Percentiles rank a stretch among this genome's conserved stretches.
These are phyloP conservation scores for Phyllotis vaccarum DNA, from an alignment of 2,797 vertebrate genomes.

Conservation along the genomic window DNA sequence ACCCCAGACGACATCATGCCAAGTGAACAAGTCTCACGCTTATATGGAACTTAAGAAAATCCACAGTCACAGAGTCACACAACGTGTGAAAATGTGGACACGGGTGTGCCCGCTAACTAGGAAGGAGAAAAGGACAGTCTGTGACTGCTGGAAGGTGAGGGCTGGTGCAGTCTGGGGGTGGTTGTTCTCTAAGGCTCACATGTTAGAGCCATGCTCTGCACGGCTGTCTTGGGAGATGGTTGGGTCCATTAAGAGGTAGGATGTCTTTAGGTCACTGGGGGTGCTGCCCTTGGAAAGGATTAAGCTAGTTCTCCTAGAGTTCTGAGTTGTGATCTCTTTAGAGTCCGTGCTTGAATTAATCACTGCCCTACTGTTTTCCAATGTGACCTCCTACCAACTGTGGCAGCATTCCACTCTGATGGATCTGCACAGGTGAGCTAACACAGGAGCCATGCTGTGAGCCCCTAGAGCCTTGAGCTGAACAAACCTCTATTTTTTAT, in stretches of 20 bases:
- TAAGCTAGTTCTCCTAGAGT: neutral
- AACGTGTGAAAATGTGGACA: neutral
- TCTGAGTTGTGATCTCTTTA: neutral
- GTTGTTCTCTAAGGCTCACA: neutral
- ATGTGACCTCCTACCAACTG: too few relatives aligned
- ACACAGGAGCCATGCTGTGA: neutral
- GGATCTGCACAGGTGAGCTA: neutral
- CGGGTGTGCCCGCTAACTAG: neutral
- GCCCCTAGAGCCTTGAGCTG: neutral
- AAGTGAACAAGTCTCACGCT: neutral
- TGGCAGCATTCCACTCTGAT: neutral
- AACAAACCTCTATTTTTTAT: neutral
- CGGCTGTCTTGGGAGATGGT: neutral
- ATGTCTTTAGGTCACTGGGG: neutral
- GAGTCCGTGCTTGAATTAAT: neutral
- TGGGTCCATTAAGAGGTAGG: neutral
- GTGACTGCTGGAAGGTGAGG: too few relatives aligned
- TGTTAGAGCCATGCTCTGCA: too few relatives aligned
- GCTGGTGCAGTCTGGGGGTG: neutral
- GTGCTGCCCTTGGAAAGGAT: neutral
- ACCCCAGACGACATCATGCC: neutral
- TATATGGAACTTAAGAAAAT: neutral
- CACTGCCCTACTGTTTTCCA: neutral
- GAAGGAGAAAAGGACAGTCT: neutral
- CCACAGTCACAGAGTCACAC: neutral